A percentile compares a stretch with the other conserved stretches of the same genome.
Evolutionary conservation across 2,113 vertebrate species (phyloP).

Genomic region (Indri indri): DNA sequence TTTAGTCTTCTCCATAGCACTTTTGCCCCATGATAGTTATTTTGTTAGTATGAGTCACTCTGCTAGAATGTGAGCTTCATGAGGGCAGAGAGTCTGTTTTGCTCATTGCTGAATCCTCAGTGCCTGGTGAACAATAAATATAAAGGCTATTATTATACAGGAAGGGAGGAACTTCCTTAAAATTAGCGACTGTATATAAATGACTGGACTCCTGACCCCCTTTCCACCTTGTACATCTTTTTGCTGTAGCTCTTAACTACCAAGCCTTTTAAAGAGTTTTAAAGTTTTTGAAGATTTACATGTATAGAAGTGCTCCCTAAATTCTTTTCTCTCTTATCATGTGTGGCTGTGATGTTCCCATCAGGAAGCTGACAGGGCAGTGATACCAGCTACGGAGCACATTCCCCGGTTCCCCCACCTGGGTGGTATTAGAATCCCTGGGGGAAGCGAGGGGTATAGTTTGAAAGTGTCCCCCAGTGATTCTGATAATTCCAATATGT

Average conservation of each 20-base stretch:
- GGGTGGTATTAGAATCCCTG: neutral
- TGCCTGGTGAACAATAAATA: neutral
- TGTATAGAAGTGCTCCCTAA: neutral
- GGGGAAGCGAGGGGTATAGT: neutral
- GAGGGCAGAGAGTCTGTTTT: neutral
- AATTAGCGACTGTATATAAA: neutral
- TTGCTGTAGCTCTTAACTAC: neutral
- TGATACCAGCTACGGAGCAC: neutral
- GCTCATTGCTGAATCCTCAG: neutral
- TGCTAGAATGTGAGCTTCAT: neutral
- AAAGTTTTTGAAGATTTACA: neutral
- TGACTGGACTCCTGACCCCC: neutral
- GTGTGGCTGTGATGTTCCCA: neutral
- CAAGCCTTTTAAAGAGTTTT: neutral
- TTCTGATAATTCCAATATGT: neutral
- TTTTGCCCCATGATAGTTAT: neutral
- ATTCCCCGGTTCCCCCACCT: fast-evolving
- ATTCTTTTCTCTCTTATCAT: neutral
- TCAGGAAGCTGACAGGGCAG: neutral
- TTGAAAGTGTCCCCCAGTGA: neutral
- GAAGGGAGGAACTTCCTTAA: neutral
- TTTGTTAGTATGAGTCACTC: neutral
- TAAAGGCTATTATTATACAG: neutral
- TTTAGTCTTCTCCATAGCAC: neutral
- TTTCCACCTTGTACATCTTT: neutral